A percentile compares a stretch with the other conserved stretches of the same genome.
phyloP scores from a whole-genome alignment of 2,113 vertebrate genomes.

The Nothoprocta perdicaria region DNA sequence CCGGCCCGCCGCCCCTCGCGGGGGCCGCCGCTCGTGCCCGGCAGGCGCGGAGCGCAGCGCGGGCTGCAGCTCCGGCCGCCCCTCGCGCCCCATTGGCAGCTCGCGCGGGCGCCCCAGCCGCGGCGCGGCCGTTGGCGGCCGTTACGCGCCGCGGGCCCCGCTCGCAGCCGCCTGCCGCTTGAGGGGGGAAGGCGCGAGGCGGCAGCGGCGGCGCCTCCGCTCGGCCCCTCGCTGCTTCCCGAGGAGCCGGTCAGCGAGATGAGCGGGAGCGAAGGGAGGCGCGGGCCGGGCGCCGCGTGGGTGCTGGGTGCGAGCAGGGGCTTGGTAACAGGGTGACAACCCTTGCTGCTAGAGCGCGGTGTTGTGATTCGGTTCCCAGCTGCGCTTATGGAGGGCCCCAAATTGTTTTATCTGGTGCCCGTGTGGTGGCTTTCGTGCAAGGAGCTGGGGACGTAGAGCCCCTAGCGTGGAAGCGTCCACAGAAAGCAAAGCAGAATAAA shows the following conservation, averaged over 20 bases:
- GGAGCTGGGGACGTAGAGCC: background rate
- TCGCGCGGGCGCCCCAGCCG: background rate
- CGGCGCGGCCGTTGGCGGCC: background rate
- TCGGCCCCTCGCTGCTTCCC: background rate
- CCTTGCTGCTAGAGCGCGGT: accelerated
- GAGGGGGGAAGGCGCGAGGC: too few relatives aligned
- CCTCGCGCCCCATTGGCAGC: conserved; percentile 29
- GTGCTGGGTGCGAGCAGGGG: too few relatives aligned
- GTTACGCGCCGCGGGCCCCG: too few relatives aligned
- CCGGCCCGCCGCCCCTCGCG: too few relatives aligned
- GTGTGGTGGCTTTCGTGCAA: background rate
- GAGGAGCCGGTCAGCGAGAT: accelerated
- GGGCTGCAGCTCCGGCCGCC: background rate
- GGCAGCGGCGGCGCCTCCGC: background rate
- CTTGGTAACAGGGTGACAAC: too few relatives aligned
- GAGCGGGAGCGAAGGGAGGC: background rate
- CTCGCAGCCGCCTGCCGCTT: too few relatives aligned
- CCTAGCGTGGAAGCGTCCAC: background rate
- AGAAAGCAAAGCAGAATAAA: background rate
- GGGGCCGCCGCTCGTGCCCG: too few relatives aligned
- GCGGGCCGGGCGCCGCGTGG: too few relatives aligned
- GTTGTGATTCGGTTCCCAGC: accelerated
- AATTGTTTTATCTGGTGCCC: accelerated
- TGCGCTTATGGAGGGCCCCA: background rate
- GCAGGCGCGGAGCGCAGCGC: too few relatives aligned